phyloP scores from a whole-genome alignment of 2,797 vertebrate species.

The Catharus ustulatus region DNA sequence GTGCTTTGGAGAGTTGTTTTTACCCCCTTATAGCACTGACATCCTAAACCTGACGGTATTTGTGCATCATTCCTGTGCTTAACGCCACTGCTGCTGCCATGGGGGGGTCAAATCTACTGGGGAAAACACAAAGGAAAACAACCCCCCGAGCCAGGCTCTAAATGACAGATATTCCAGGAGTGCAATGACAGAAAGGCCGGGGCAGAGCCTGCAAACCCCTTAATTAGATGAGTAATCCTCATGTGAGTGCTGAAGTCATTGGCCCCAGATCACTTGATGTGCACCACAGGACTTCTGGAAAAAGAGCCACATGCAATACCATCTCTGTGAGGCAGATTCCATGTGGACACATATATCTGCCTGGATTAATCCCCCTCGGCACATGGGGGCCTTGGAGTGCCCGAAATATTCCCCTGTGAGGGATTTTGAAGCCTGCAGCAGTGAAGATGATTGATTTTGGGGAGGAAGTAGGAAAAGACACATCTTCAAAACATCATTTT shows the following conservation, averaged over 20 bases:
- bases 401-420: accelerated
- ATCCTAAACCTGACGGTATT: not conserved
- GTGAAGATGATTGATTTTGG: not conserved
- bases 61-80: not conserved
- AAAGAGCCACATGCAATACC: not conserved
- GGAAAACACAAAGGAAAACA: not conserved
- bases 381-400: not conserved
- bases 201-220: conserved; percentile 47
- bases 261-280: not conserved
- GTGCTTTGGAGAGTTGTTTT: not conserved
- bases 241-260: conserved; percentile 63
- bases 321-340: conserved; percentile 4
- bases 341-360: not conserved
- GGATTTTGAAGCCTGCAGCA: not conserved
- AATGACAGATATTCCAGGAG: not conserved
- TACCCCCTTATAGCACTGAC: not conserved
- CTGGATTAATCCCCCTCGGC: not conserved
- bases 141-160: not conserved
- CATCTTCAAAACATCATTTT: not conserved
- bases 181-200: not conserved
- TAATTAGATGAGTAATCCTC: conserved; percentile 65
- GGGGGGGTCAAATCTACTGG: too few relatives aligned
- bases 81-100: not conserved
- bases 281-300: conserved; percentile 19
- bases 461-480: not conserved